These are phyloP conservation scores for Dascillus cervinus DNA, from an alignment of 2,888 invertebrate species.

Conservation along the genomic window DNA sequence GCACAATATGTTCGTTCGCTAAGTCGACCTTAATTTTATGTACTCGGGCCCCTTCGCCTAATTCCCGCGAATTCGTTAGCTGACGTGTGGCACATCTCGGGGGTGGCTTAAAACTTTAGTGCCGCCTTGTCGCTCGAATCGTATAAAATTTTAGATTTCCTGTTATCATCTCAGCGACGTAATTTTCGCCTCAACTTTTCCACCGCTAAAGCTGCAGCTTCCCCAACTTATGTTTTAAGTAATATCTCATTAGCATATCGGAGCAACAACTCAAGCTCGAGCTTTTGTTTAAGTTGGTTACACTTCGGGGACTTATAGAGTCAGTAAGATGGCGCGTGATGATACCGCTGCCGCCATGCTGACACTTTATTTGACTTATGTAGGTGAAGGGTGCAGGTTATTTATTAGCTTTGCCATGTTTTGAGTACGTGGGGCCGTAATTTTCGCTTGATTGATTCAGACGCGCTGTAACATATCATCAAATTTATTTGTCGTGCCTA, in stretches of 20 bases:
- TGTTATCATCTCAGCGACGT: too few species aligned
- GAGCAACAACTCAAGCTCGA: slow-evolving; percentile 14
- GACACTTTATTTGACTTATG: slow-evolving; percentile 14
- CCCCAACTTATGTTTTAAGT: slow-evolving; percentile 10
- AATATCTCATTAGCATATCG: slow-evolving; percentile 20
- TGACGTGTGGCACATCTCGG: too few species aligned
- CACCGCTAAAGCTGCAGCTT: slow-evolving; percentile 7
- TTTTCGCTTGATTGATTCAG: too few species aligned
- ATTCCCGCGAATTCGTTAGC: too few species aligned
- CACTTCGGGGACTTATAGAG: slow-evolving; percentile 20
- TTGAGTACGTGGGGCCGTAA: too few species aligned
- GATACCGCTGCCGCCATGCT: slow-evolving; percentile 17
- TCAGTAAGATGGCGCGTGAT: slow-evolving; percentile 25
- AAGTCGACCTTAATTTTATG: too few species aligned
- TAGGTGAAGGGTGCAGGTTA: slow-evolving; percentile 13
- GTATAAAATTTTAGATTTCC: background rate
- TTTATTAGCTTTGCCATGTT: slow-evolving; percentile 10
- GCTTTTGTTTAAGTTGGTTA: slow-evolving; percentile 18
- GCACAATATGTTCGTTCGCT: too few species aligned
- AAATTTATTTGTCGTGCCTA: too few species aligned
- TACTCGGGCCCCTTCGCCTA: too few species aligned
- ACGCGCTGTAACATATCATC: too few species aligned
- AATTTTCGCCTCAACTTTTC: background rate
- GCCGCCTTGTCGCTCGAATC: too few species aligned
- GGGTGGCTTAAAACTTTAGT: too few species aligned